Evolutionary conservation across 2,113 vertebrate species (phyloP), one percentile per base, ranked within the genome.

Genomic region (Panurus biarmicus): DNA sequence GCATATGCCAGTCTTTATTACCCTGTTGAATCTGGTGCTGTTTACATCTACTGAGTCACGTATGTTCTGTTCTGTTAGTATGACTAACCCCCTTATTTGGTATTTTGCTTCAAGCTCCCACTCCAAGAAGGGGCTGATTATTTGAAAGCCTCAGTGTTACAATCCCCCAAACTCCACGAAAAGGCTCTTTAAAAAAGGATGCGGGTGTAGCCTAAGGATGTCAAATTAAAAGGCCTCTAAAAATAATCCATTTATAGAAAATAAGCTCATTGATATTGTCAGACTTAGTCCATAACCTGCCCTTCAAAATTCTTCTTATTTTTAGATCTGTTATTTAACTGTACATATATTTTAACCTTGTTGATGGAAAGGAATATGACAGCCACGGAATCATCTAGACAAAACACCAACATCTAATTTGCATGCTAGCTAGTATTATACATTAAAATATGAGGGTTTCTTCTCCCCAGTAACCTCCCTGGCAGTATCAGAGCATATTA

Each of bases 241-340:
- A 95, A 91, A 83, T 25, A 93, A 93, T 54, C 79, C 79, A 72
- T 79, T 86, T 81, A 74, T 7, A 85, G 65, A n/a, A 95, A 80
- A 82, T 28, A 85, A 85, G 44, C 33, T 70, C 71, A 70, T 42
- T 53, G 58, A 91, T 91, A 77, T 28, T 70, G 69, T 80, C 82
- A 88, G 66, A 50, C 35, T 78, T 87, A 62, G 65, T 33, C 92
- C 94, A 96, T 77, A 96, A 96, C 89, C 85, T 93, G 92, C 83
- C 85, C 87, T 94, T 92, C 78, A 93, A 97, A 97, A 95, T 86
- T 86, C 65, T 89, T 80, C 89, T 89, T 93, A 93, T 95, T 94
- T 95, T 86, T 96, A 96, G 97, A 91, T 67, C 82, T 74, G 74
- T 53, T 74, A 93, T 97, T 94, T 83, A 95, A 96, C 93, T 92